Evolutionary conservation across 1,140 invertebrate genomes (phyloP), one percentile per base, ranked within the genome.

Genomic region (Polypedilum pembai): DNA sequence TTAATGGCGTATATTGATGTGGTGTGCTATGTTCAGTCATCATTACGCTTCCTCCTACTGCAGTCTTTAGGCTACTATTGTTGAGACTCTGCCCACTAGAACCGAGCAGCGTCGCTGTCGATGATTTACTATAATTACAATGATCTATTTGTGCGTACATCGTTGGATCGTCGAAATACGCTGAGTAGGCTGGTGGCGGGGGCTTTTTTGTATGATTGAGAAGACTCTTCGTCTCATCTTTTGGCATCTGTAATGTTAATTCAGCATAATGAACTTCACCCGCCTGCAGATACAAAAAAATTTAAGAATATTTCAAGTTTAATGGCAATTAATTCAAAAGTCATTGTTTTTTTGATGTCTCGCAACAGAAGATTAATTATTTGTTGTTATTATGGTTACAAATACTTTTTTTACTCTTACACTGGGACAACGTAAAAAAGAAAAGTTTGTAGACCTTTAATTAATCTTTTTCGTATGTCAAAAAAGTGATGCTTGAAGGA

Each of bases 231-330:
- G 41, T 3, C 73, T n/a, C 72, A 66, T 74, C 76, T 65, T 74
- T 45, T 41, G 65, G 45, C 73, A 74, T 69, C 75, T 65, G 73
- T 17, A 40, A 69, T 33, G 87, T 86, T 73, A 91, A 82, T 77
- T 91, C 90, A 24, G 90, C 89, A 78, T 91, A 91, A 73, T 89
- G 90, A 76, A 91, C 87, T 80, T 91, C 89, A 73, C 89, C 86
- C 73, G 83, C 82, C 77, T 85, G 73, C 82, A 82, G 76, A 10
- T 63, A 76, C 15, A 41, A 74, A 56, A 8, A 18, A 15, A 74
- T 72, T 56, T 1, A 15, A 45, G 41, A 45, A 3, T 33, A 33
- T 33, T 33, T 33, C 24, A 33, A 33, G 24, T 33, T 33, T 33
- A 33, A 33, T 33, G 5, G 2, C 24, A 33, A 33, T 33, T 33